Percentiles rank a stretch among this genome's conserved stretches.
Conservation (phyloP, 1,140 invertebrate genomes). For the Zelostemma sp. region DNA sequence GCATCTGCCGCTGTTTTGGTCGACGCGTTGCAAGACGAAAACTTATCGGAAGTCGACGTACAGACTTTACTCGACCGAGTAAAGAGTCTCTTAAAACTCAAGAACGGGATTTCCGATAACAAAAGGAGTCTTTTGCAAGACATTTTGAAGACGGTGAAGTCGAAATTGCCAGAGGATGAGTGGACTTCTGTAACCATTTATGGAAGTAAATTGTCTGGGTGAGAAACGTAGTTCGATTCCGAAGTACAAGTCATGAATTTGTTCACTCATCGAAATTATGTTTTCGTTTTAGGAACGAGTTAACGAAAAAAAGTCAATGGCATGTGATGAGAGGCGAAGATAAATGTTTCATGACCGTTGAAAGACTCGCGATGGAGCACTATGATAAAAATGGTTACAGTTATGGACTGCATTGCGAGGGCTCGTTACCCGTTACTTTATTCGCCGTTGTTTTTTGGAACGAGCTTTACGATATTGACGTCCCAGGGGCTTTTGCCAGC, state of each 20-base stretch:
- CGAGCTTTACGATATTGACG: constrained; percentile 74
- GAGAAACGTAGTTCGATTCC: no score
- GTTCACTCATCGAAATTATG: constrained; percentile 30
- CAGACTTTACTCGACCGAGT: constrained; percentile 48
- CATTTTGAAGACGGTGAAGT: background rate
- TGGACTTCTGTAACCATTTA: constrained; percentile 27
- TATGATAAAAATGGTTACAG: constrained; percentile 50
- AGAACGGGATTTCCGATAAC: constrained; percentile 33
- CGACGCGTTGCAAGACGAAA: constrained; percentile 36
- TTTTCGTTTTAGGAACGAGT: constrained; percentile 30
- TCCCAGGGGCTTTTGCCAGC: constrained; percentile 78
- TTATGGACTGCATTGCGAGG: constrained; percentile 78
- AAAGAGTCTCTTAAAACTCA: constrained; percentile 44
- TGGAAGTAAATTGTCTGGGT: constrained; percentile 41
- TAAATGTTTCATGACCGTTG: constrained; percentile 52
- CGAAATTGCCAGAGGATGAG: background rate
- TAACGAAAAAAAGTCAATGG: constrained; percentile 54
- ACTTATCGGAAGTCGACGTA: constrained; percentile 46
- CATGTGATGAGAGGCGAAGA: constrained; percentile 24
- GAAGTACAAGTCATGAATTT: no score
- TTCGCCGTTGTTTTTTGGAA: constrained; percentile 84
- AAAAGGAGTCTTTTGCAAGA: constrained; percentile 23
- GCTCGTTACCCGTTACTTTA: constrained; percentile 74
- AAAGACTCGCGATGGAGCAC: constrained; percentile 53
- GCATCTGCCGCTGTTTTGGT: constrained; percentile 41